Base-by-base conservation (phyloP, 2,888 invertebrate genomes). In the Silvanus unidentatus region DNA sequence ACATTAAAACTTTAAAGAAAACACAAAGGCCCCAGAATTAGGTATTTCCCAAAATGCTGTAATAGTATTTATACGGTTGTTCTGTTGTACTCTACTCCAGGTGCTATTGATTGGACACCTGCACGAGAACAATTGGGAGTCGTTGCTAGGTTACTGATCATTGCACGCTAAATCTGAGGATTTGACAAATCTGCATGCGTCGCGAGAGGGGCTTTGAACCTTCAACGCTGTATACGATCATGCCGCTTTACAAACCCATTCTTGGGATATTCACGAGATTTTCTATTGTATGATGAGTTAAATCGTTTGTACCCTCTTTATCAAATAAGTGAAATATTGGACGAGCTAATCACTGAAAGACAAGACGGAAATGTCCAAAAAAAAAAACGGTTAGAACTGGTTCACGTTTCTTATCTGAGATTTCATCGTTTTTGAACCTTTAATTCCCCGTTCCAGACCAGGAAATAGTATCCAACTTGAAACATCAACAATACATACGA, bases 21-120 rank as follows among this genome's bases (percentile, higher is more conserved):
- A 22, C 3, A 22, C 22, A 22, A 3, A 5, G 22, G 8, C 8
- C 48, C 50, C 53, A 49, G 52, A 51, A 54, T 50, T 49, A 53
- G 61, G 64, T 60, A 57, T 64, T 65, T 59, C 65, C 66, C 54
- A 67, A 65, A 58, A 57, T 48, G 52, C 60, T 53, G 55, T 55
- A 49, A 42, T 35, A 43, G 40, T 44, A 50, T 35, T 22, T 22
- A 22, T 22, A 8, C n/a, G 32, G n/a, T 12, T 32, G 10, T 11
- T 27, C 15, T 8, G 3, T 9, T 35, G 12, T 29, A 16, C 27
- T 37, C 30, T 9, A 38, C 57, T 64, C 67, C 68, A 70, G 69
- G 68, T 70, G 68, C 68, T 70, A 70, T 70, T 69, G 69, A 70
- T 70, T 67, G 69, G 68, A 68, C 70, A 70, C 70, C 70, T 70